Evolutionary conservation across 2,888 invertebrate species (phyloP).

Genomic region (Copidosoma aretas): DNA sequence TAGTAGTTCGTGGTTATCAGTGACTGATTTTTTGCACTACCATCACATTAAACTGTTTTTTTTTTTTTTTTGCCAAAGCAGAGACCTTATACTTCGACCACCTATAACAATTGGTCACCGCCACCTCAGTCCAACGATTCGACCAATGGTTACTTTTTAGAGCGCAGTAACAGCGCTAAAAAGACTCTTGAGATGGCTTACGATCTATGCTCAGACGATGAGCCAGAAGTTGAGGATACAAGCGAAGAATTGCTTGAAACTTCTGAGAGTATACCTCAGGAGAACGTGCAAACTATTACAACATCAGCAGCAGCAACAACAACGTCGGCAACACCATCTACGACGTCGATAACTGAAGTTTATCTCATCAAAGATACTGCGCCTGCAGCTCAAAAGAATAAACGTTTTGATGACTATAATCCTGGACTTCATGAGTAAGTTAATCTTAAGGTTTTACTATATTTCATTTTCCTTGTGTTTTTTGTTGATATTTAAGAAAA

Average conservation of each 20-base stretch:
- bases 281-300: constrained; percentile 20
- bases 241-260: constrained; percentile 29
- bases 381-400: too few species aligned
- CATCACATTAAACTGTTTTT: constrained; percentile 2
- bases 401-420: too few species aligned
- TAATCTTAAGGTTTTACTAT: too few species aligned
- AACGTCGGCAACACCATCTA: constrained; percentile 40
- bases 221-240: constrained; percentile 54
- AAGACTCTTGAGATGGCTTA: constrained; percentile 83
- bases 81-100: constrained; percentile 67
- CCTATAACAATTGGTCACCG: constrained; percentile 89
- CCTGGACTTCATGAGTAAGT: too few species aligned
- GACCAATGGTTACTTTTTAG: constrained; percentile 92
- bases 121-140: constrained; percentile 92
- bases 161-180: constrained; percentile 91
- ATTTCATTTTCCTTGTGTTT: too few species aligned
- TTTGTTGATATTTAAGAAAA: too few species aligned
- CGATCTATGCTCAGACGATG: constrained; percentile 77
- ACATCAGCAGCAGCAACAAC: constrained; percentile 10
- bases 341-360: constrained; percentile 40
- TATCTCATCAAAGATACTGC: too few species aligned
- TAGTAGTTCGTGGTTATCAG: not conserved
- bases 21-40: not conserved
- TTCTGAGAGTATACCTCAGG: constrained; percentile 21
- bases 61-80: constrained; percentile 43